Evolutionary conservation across 2,888 invertebrate genomes (phyloP).

Genomic region (Heliconius ismenius): DNA sequence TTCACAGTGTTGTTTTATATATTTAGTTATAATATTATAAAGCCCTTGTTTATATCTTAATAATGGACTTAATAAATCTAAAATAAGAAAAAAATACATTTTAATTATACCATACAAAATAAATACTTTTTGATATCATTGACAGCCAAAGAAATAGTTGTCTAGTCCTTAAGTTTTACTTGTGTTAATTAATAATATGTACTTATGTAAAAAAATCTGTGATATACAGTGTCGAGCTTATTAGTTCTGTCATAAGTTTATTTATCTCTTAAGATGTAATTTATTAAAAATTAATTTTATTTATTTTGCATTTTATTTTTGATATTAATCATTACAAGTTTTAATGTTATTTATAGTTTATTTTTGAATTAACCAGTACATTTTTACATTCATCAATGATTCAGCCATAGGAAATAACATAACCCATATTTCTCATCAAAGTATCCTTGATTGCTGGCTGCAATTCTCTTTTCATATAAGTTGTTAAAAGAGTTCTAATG

Average conservation of each 20-base stretch:
- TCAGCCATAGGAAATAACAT: slow-evolving; percentile 91
- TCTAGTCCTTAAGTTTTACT: not conserved
- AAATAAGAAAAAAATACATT: not conserved
- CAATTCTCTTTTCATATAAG: slow-evolving; percentile 91
- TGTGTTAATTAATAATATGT: not conserved
- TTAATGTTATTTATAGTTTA: slow-evolving; percentile 1
- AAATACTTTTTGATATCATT: not conserved
- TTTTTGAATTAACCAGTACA: not conserved
- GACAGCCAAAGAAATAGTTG: not conserved
- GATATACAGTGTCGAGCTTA: slow-evolving; percentile 22
- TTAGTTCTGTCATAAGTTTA: not conserved
- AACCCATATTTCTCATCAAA: slow-evolving; percentile 93
- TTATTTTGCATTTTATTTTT: slow-evolving; percentile 16
- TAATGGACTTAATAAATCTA: not conserved
- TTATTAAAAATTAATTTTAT: slow-evolving; percentile 8
- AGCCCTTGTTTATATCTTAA: not conserved
- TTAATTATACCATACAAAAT: not conserved
- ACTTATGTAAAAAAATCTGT: slow-evolving; percentile 8
- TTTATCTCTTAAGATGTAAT: not conserved
- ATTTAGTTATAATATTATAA: not conserved
- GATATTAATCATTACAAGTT: not conserved
- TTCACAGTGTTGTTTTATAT: not conserved
- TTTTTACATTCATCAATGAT: slow-evolving; percentile 11
- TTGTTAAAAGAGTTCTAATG: slow-evolving; percentile 89
- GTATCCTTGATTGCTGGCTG: slow-evolving; percentile 93